Base-by-base conservation (phyloP, 2,113 vertebrate species). In the Daboia siamensis region DNA sequence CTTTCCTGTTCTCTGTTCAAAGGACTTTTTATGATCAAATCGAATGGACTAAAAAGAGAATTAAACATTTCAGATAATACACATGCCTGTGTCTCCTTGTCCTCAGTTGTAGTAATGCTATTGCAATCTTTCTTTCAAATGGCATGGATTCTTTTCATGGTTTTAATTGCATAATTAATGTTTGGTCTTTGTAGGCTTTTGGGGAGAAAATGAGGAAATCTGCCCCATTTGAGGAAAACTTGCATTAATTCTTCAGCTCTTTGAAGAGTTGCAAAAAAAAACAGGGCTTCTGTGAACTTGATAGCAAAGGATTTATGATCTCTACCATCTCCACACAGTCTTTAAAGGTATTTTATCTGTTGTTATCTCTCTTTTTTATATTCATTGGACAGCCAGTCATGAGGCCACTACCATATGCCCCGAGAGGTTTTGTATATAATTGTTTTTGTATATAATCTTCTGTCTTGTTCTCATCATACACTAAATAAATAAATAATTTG, bases 1-100 rank as follows among this genome's bases (percentile, higher is more conserved):
- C 95, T 10, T 96, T 97, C 95, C 95, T 96, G 87, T 95, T 96
- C 95, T 96, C 94, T 94, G 94, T 96, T 96, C 93, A 95, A 96
- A 95, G 93, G 87, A 29, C 24, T 85, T 3, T 91, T 61, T 57
- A 86, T 93, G 29, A 90, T 56, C 91, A 92, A 94, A 57, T 2
- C 26, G 10, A 88, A 74, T 88, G 26, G 21, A 94, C 92, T 93
- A 94, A 89, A 95, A 91, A 92, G 87, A 94, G 87, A 80, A 91
- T 48, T 52, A 51, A 74, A 3, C 59, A 52, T 55, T 21, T 84
- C 17, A 90, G 92, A 54, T 61, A 59, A 64, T 93, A 91, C 92
- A 54, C 3, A 1, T 64, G 7, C 91, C 61, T 59, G 59, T 92
- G 64, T 95, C 87, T n/a, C 51, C 93, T 91, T 92, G 93, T 87